These are phyloP conservation scores for Onthophagus taurus DNA, from an alignment of 1,140 invertebrate species.

Conservation along the genomic window DNA sequence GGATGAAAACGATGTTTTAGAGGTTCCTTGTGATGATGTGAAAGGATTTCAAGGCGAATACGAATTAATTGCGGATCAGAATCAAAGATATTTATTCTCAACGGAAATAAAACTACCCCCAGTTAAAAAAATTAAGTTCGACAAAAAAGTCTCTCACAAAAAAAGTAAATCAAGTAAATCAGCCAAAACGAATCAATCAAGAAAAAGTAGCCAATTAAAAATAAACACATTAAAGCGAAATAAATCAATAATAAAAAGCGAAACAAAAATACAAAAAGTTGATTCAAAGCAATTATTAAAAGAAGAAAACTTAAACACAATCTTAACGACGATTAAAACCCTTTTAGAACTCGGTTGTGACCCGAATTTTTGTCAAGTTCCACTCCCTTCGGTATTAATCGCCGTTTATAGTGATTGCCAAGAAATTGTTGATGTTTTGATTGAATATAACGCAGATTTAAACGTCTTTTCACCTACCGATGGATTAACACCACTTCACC, in stretches of 20 bases:
- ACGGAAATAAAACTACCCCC: no score
- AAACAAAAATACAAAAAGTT: not conserved
- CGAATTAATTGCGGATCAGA: no score
- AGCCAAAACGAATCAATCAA: no score
- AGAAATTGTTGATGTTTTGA: slow-evolving; percentile 34
- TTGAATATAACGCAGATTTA: slow-evolving; percentile 36
- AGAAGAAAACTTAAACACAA: slow-evolving; percentile 20
- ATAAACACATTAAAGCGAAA: not conserved
- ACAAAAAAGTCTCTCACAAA: no score
- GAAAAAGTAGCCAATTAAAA: no score
- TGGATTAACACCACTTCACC: slow-evolving; percentile 36
- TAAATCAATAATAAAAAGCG: not conserved
- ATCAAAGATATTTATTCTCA: no score
- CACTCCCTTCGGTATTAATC: slow-evolving; percentile 39
- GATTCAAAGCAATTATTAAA: slow-evolving; percentile 25
- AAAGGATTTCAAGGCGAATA: no score
- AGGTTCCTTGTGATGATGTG: no score
- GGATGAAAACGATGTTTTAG: no score
- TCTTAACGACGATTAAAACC: slow-evolving; percentile 35
- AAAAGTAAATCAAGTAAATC: no score
- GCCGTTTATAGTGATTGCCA: slow-evolving; percentile 34
- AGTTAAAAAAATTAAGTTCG: no score
- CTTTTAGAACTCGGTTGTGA: slow-evolving; percentile 39
- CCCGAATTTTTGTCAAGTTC: slow-evolving; percentile 37
- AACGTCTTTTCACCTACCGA: slow-evolving; percentile 35